Base-by-base conservation (phyloP, 2,797 vertebrate genomes). In the Acanthurus lineatus region DNA sequence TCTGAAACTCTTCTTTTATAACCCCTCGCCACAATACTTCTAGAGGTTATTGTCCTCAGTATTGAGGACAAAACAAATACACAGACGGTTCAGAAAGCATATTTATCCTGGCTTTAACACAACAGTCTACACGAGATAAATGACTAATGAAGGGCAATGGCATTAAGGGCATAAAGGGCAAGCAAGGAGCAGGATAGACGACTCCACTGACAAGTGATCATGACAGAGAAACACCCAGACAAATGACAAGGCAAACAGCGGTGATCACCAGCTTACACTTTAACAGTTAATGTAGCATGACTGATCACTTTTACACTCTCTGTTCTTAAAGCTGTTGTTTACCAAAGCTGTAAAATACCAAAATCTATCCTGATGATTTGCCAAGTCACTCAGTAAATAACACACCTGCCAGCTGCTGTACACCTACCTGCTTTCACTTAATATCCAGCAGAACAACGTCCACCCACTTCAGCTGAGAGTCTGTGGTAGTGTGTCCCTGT, bases 391-490 rank as follows among this genome's bases (percentile, higher is more conserved):
- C 5, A 19, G 28, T 22, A 9, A 77, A 65, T n/a, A 81, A 59
- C 16, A 75, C 15, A 49, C 52, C 40, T 48, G 19, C 14, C 52
- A 59, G 32, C 17, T 19, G 19, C 20, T 53, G 38, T 2, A 25
- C 93, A 25, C 93, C 14, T 86, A 93, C 92, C 91, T 91, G 57
- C 3, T 79, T 25, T 63, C 11, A 61, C 69, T 85, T 73, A 51
- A 7, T 60, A 66, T 66, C 83, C 80, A 77, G 65, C 59, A 82
- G 74, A 53, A 28, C 42, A 77, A 82, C 6, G 54, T 82, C 69
- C 82, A 65, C 35, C 28, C n/a, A 28, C 83, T 17, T 83, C 25
- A 64, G 28, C 28, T 32, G 28, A 32, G 28, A 32, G 63, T 20
- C 4, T 61, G 59, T 54, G 64, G 28, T 1, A 65, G 38, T 19